Conservation (phyloP, 2,113 vertebrate genomes). For the Larimichthys polyactis region DNA sequence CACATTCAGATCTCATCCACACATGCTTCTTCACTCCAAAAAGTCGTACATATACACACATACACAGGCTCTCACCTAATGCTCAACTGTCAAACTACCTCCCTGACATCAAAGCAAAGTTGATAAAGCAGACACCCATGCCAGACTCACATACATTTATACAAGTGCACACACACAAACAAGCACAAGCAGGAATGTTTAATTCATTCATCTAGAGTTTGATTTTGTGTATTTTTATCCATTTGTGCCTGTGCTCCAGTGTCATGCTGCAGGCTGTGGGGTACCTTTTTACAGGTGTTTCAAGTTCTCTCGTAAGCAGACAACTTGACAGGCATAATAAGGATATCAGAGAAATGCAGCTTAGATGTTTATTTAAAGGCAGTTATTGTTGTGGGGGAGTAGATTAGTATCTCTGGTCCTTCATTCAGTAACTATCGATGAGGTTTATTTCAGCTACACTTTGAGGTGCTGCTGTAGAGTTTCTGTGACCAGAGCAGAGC, state of each 20-base stretch:
- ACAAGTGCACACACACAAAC: constrained; percentile 24
- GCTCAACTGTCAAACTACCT: constrained; percentile 42
- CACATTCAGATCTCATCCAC: constrained; percentile 38
- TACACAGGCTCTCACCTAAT: constrained; percentile 25
- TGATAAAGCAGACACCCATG: constrained; percentile 48
- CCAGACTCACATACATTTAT: constrained; percentile 21
- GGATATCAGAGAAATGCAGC: constrained; percentile 53
- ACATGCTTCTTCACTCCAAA: constrained; percentile 8
- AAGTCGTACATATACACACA: constrained; percentile 5
- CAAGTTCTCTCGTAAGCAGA: constrained; percentile 44
- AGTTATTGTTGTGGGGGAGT: constrained; percentile 46
- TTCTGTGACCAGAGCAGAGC: constrained; percentile 7
- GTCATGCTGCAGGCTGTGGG: constrained; percentile 47
- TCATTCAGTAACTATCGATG: neutral
- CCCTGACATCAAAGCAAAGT: constrained; percentile 68
- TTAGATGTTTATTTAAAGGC: constrained; percentile 56
- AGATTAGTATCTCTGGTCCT: constrained; percentile 48
- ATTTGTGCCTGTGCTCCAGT: constrained; percentile 40
- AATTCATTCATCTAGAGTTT: constrained; percentile 41
- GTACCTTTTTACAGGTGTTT: constrained; percentile 62
- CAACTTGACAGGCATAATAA: constrained; percentile 63
- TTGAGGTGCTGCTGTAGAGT: neutral
- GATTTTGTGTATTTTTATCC: constrained; percentile 39
- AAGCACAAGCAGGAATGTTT: constrained; percentile 34
- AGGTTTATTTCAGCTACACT: constrained; percentile 12